Base-by-base conservation (phyloP, 2,797 vertebrate species). In the Lepus oiostolus region DNA sequence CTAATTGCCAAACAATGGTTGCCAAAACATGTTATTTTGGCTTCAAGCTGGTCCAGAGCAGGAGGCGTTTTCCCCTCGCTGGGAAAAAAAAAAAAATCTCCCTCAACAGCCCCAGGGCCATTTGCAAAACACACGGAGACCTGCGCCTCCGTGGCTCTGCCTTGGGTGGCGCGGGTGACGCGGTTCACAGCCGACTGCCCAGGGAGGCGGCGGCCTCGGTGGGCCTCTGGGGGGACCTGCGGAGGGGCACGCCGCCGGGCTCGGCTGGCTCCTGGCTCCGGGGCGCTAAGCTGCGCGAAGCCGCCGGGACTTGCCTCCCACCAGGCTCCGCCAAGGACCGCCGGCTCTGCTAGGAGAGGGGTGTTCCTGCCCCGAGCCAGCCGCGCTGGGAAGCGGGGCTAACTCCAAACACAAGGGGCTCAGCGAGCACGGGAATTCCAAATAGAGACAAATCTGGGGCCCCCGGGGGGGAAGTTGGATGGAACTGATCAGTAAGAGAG, bases 391-490 rank as follows among this genome's bases (percentile, higher is more conserved):
- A 93, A 96, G 62, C 8, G 16, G 97, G 97, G 97, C 93, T 32
- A 83, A 96, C 97, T 98, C 91, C 96, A 95, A 93, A 85, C 80
- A 85, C 96, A 95, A 97, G 96, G 96, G 88, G 93, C 95, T 97
- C 96, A 97, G 97, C 2, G 16, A 98, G 97, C 95, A 94, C 84
- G 95, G 98, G 97, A 97, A 98, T 97, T 98, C 97, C 98, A 98
- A 95, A 98, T 71, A 91, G 96, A 98, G 98, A 97, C 98, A 98
- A 98, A 98, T 98, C 98, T 98, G 90, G 96, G 97, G 97, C 98
- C 98, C 97, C 89, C 1, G 94, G 98, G 4, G 94, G 98, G 98
- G 97, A 98, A 98, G 98, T 96, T 97, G 97, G 97, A 98, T 96
- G 97, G 96, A 98, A 97, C 94, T 0, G 74, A 98, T 98, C 97